These are phyloP conservation scores for Helicoverpa assulta DNA, from an alignment of 2,888 invertebrate species.

Conservation along the genomic window DNA sequence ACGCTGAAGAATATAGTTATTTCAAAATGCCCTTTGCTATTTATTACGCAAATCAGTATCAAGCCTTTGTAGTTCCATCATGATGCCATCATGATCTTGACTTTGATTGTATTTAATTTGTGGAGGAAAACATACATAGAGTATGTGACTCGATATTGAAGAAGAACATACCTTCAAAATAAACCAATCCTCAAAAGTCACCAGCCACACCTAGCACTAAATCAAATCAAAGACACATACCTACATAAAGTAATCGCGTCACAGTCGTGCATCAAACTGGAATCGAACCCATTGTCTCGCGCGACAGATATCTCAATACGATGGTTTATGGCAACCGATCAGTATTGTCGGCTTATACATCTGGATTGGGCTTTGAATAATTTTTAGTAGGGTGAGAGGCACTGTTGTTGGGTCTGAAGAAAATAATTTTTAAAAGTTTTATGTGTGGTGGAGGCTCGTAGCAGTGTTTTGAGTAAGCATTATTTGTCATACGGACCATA, in stretches of 20 bases:
- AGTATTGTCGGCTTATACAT: conserved; percentile 88
- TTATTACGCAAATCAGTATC: too few relatives aligned
- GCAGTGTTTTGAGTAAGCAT: too few relatives aligned
- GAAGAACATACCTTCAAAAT: not conserved
- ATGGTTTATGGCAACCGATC: conserved; percentile 86
- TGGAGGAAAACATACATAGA: too few relatives aligned
- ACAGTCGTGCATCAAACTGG: conserved; percentile 72
- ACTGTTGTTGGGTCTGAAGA: conserved; percentile 30
- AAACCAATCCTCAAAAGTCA: conserved; percentile 13
- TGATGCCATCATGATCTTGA: too few relatives aligned
- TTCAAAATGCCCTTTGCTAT: too few relatives aligned
- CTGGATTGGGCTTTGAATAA: conserved; percentile 77
- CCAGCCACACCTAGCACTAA: conserved; percentile 32
- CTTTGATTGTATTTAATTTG: too few relatives aligned
- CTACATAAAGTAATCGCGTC: conserved; percentile 73
- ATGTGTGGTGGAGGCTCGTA: too few relatives aligned
- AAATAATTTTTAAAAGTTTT: too few relatives aligned
- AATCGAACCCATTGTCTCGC: conserved; percentile 86
- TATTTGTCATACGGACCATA: too few relatives aligned
- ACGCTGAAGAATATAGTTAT: too few relatives aligned
- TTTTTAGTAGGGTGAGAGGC: conserved; percentile 67
- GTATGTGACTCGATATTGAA: too few relatives aligned
- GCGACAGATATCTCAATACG: conserved; percentile 87
- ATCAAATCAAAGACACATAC: conserved; percentile 53
- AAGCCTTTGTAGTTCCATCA: too few relatives aligned